Percentiles rank a stretch among this genome's conserved stretches.
phyloP scores from a whole-genome alignment of 2,113 vertebrate genomes.

The Ctenodactylus gundi region DNA sequence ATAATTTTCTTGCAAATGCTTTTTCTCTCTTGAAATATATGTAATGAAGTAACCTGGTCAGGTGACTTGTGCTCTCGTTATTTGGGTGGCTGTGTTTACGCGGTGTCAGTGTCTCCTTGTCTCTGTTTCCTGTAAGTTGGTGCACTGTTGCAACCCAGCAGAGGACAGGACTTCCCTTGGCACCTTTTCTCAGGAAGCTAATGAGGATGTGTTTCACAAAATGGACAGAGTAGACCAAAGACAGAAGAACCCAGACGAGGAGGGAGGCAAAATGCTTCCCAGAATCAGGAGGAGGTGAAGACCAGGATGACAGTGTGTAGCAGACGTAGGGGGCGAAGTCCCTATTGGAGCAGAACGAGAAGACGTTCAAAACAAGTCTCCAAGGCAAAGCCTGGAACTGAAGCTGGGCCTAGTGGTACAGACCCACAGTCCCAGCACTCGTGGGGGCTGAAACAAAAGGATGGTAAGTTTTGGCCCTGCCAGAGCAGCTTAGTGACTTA shows the following conservation, averaged over 20 bases:
- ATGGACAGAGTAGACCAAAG: background rate
- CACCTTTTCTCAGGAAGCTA: background rate
- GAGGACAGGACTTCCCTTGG: background rate
- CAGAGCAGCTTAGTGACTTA: no score
- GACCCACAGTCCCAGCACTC: no score
- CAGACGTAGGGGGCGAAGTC: background rate
- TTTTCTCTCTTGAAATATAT: background rate
- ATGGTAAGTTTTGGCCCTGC: no score
- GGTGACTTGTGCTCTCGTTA: background rate
- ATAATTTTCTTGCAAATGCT: background rate
- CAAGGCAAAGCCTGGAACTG: background rate
- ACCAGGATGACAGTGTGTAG: background rate
- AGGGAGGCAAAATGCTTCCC: background rate
- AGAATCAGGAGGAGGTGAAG: background rate
- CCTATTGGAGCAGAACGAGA: background rate
- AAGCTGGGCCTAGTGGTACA: no score
- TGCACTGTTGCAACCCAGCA: background rate
- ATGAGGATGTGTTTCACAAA: background rate
- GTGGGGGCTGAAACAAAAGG: no score
- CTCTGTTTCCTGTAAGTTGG: background rate
- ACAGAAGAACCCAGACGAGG: background rate
- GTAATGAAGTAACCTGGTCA: background rate
- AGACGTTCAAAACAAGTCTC: background rate
- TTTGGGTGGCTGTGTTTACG: background rate
- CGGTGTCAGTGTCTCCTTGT: background rate